Evolutionary conservation across 2,888 invertebrate genomes (phyloP).

Genomic region (Callinectes sapidus): DNA sequence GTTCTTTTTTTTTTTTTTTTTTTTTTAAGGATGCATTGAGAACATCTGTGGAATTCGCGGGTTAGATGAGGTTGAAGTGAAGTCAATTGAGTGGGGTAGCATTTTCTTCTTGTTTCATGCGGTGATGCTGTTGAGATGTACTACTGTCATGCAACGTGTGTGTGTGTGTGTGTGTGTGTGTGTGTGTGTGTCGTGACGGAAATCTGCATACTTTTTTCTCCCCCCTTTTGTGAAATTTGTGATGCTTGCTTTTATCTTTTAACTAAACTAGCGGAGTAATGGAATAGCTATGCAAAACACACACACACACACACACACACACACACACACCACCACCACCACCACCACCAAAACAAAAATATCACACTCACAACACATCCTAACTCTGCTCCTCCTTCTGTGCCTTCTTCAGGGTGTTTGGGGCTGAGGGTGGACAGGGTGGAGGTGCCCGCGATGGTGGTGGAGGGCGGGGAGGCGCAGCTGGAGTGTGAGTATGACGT

Average conservation of each 20-base stretch:
- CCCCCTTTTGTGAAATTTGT: neutral
- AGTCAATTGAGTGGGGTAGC: neutral
- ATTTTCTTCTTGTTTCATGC: neutral
- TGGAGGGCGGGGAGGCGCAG: slow-evolving; percentile 64
- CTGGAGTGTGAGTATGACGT: slow-evolving; percentile 69
- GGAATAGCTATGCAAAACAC: slow-evolving; percentile 17
- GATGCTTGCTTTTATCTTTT: neutral
- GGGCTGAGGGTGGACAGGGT: slow-evolving; percentile 41
- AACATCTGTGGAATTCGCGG: neutral
- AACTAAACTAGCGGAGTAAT: neutral
- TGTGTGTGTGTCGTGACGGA: neutral
- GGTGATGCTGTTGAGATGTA: neutral
- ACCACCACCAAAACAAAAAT: neutral
- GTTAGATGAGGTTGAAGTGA: neutral
- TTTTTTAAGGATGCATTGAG: neutral
- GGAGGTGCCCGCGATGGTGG: slow-evolving; percentile 63
- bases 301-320: slow-evolving; percentile 24
- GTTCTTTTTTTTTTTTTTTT: too few species aligned
- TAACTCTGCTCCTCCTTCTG: neutral
- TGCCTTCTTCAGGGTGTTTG: neutral
- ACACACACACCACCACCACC: neutral
- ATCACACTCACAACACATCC: neutral
- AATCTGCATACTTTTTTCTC: neutral
- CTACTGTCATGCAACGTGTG: neutral
- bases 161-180: neutral